Percentiles rank a stretch among this genome's conserved stretches.
Conservation (phyloP, 2,888 invertebrate genomes). For the Leucophenga montana region DNA sequence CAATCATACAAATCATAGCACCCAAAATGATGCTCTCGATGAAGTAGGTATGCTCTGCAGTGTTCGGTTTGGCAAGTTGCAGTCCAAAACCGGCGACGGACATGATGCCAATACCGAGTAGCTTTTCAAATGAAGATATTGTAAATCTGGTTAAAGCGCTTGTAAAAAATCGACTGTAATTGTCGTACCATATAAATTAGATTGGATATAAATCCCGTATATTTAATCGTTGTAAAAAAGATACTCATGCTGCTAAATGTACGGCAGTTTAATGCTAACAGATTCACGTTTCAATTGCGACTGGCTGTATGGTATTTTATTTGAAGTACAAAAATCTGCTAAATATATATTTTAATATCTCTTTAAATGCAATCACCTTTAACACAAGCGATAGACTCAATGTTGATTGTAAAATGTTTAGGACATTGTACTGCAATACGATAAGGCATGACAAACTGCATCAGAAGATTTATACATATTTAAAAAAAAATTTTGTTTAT, state of each 20-base stretch:
- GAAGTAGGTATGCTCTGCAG: conserved; percentile 64
- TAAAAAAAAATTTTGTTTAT: conserved; percentile 2
- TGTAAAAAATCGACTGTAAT: not conserved
- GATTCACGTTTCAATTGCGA: not conserved
- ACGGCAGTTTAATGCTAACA: conserved; percentile 2
- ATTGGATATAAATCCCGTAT: conserved; percentile 61
- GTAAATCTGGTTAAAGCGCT: not conserved
- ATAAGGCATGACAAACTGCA: conserved; percentile 20
- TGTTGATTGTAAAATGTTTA: no score
- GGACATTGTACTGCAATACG: no score
- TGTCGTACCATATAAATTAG: conserved; percentile 60
- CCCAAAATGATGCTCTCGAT: conserved; percentile 63
- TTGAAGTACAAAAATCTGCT: not conserved
- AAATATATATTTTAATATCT: not conserved
- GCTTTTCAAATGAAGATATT: conserved; percentile 39
- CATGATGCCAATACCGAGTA: conserved; percentile 60
- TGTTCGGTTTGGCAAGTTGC: conserved; percentile 59
- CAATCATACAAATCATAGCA: conserved; percentile 60
- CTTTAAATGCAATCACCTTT: no score
- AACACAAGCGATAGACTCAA: no score
- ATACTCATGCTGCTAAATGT: conserved; percentile 52
- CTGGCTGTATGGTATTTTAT: conserved; percentile 29
- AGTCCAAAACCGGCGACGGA: conserved; percentile 56
- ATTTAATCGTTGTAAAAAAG: conserved; percentile 60
- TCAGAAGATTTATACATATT: conserved; percentile 45